Conservation (phyloP, 2,797 vertebrate genomes). For the Orientallactaga sibirica region DNA sequence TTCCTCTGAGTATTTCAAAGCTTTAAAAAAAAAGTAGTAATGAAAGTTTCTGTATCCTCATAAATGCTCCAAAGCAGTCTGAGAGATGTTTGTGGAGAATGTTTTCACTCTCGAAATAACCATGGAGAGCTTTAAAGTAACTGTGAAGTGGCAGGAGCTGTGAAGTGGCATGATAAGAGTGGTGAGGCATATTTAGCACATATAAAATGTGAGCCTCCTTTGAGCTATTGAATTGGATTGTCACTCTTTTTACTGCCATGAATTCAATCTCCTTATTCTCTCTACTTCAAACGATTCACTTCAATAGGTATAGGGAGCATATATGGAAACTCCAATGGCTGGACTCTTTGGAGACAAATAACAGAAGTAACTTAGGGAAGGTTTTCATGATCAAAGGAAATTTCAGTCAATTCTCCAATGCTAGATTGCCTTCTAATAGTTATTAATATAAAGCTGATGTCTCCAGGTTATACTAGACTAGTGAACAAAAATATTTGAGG, state of each 20-base stretch:
- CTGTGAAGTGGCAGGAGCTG: constrained; percentile 67
- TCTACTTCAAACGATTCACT: constrained; percentile 69
- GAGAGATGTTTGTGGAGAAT: constrained; percentile 70
- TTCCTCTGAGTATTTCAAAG: constrained; percentile 61
- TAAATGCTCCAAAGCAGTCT: constrained; percentile 62
- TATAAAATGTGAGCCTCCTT: constrained; percentile 64
- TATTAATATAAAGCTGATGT: constrained; percentile 53
- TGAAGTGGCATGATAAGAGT: constrained; percentile 73
- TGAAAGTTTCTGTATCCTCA: constrained; percentile 62
- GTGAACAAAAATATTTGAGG: constrained; percentile 22
- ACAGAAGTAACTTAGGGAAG: constrained; percentile 9
- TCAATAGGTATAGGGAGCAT: constrained; percentile 52
- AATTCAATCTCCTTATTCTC: constrained; percentile 73
- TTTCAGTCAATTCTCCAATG: constrained; percentile 55
- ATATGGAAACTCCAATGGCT: constrained; percentile 44
- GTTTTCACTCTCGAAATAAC: constrained; percentile 71
- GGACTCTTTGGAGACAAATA: constrained; percentile 41
- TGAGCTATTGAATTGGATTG: constrained; percentile 70
- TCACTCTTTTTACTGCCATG: constrained; percentile 69
- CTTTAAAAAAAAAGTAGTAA: constrained; percentile 52
- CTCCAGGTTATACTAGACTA: constrained; percentile 36
- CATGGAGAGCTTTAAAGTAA: constrained; percentile 63
- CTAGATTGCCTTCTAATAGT: constrained; percentile 25
- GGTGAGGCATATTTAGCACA: constrained; percentile 71
- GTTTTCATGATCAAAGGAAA: constrained; percentile 63